Base-by-base conservation (phyloP, 1,140 invertebrate species). In the Periplaneta americana region DNA sequence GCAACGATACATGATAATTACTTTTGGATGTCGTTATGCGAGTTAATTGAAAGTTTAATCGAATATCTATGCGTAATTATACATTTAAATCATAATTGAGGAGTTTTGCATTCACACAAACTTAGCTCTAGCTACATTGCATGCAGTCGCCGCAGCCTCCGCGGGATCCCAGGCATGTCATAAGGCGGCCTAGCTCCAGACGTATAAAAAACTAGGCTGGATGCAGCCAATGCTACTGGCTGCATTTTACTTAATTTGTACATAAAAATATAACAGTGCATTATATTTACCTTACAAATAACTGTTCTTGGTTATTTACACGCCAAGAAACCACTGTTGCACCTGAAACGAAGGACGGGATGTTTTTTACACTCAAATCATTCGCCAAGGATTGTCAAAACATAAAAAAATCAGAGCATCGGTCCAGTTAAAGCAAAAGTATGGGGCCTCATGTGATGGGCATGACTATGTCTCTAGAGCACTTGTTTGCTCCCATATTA, bases 281-380 rank as follows among this genome's bases (percentile, higher is more conserved):
- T 76, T 1, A 75, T 74, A 88, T 91, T 93, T 90, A 97, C 96
- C 96, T 97, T 83, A 98, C 95, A 91, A 98, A 98, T 87, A 98
- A 91, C 86, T 97, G 96, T 89, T 98, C 96, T 89, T 97, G 96
- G 90, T 97, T 98, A 88, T 97, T 97, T 36, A 97, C 96, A 85
- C 96, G 90, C 96, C 96, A 98, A 86, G 96, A 98, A 84, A 98
- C 96, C 79, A 98, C 94, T 81, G 96, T 98, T 81, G 96, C 96
- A 88, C 97, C 97, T 98, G 88, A 77, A 92, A 92, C 85, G 84
- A 82, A 34, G 78, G 48, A 66, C 48, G 48, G 48, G 48, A 37
- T 18, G 82, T 34, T 75, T 36, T 37, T 82, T 77, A 28, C 66
- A 82, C 36, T 80, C 66, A 74, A 78, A 81, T 39, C 37, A 82